A percentile compares a stretch with the other conserved stretches of the same genome.
These are phyloP conservation scores for Rhopalosiphum maidis DNA, from an alignment of 1,140 invertebrate species.

Conservation along the genomic window DNA sequence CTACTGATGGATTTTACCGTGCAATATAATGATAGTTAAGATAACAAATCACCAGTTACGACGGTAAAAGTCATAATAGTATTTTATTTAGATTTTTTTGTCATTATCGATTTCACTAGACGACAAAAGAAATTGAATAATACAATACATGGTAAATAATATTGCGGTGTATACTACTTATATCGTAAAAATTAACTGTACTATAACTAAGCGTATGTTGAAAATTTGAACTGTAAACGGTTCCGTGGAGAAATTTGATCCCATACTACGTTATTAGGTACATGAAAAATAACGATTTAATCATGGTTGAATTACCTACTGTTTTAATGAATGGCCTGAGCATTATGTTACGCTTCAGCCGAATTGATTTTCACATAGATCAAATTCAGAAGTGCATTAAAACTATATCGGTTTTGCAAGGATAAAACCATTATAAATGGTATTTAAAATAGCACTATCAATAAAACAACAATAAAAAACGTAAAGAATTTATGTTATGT, in stretches of 20 bases:
- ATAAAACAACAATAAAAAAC: not conserved
- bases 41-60: not conserved
- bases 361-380: not conserved
- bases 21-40: not conserved
- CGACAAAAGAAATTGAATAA: not conserved
- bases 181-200: not conserved
- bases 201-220: not conserved
- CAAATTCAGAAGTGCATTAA: not conserved
- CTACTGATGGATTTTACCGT: not conserved
- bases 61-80: not conserved
- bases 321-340: not conserved
- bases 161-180: no score
- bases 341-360: not conserved
- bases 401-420: not conserved
- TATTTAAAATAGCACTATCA: not conserved
- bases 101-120: not conserved
- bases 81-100: conserved; percentile 16
- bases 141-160: not conserved
- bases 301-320: conserved; percentile 30
- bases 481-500: not conserved
- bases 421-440: not conserved
- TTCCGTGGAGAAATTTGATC: not conserved
- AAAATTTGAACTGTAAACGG: not conserved
- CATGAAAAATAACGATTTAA: not conserved
- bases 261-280: not conserved